phyloP scores from a whole-genome alignment of 2,888 invertebrate genomes.

The Mystacides longicornis region DNA sequence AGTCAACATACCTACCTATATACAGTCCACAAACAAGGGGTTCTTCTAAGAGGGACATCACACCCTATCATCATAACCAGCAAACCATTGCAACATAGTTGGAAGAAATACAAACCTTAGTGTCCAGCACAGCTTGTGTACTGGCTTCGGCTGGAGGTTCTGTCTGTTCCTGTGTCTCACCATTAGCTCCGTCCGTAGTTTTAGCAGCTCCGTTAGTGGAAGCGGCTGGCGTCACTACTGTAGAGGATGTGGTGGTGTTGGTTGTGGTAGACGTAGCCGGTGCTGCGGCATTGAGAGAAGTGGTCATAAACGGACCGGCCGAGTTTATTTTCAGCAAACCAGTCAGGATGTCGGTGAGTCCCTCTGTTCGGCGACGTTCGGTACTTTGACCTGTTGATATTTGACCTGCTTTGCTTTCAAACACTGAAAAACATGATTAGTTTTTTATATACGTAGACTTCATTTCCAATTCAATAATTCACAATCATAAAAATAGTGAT shows the following conservation, averaged over 20 bases:
- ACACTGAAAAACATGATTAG: slow-evolving; percentile 1
- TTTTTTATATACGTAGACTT: not conserved
- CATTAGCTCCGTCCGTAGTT: slow-evolving; percentile 21
- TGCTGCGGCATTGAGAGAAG: slow-evolving; percentile 29
- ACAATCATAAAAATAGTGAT: too few relatives aligned
- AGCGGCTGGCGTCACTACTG: slow-evolving; percentile 5
- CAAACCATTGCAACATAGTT: too few relatives aligned
- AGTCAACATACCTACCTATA: too few relatives aligned
- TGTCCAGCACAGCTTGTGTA: slow-evolving; percentile 31
- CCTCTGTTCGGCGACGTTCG: slow-evolving; percentile 42
- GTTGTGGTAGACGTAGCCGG: not conserved
- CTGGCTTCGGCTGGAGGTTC: slow-evolving; percentile 27
- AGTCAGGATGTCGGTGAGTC: slow-evolving; percentile 42
- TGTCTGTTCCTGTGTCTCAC: not conserved
- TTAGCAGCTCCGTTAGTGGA: slow-evolving; percentile 28
- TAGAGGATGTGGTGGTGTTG: not conserved
- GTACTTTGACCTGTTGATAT: slow-evolving; percentile 34
- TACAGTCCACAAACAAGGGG: too few relatives aligned
- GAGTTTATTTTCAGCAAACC: slow-evolving; percentile 32
- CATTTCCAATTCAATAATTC: too few relatives aligned
- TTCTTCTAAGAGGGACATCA: too few relatives aligned
- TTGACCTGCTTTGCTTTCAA: slow-evolving; percentile 26
- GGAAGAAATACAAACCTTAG: too few relatives aligned
- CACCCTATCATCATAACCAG: too few relatives aligned
- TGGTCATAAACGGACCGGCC: slow-evolving; percentile 7